These are phyloP conservation scores for Dichetophora obliterata DNA, from an alignment of 2,888 invertebrate species.

Conservation along the genomic window DNA sequence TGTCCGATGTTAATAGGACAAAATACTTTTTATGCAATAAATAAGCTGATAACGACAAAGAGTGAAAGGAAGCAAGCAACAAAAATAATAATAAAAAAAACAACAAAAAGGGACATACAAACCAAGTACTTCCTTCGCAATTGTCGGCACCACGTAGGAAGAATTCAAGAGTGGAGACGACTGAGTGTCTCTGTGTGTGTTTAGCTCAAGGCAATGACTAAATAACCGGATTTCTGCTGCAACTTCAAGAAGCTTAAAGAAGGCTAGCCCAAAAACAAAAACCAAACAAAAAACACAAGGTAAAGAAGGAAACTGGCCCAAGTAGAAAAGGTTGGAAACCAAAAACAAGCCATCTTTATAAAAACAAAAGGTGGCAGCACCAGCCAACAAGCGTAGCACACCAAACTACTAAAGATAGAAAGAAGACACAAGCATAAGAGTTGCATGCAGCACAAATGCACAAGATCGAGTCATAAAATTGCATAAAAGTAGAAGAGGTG, in stretches of 20 bases:
- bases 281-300: neutral
- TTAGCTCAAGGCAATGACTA: conserved; percentile 6
- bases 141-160: neutral
- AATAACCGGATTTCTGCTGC: conserved; percentile 20
- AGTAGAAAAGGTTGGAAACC: neutral
- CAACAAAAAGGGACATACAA: neutral
- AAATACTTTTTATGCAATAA: conserved; percentile 21
- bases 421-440: neutral
- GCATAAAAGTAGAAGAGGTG: neutral
- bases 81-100: neutral
- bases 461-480: neutral
- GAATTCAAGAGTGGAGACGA: neutral
- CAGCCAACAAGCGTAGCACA: neutral
- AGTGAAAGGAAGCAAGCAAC: neutral
- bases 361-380: neutral
- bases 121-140: conserved; percentile 3
- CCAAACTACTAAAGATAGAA: neutral
- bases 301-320: neutral
- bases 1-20: conserved; percentile 19
- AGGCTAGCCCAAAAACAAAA: neutral
- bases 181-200: neutral
- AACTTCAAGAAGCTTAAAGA: neutral
- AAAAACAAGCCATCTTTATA: neutral
- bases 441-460: neutral
- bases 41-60: conserved; percentile 6